phyloP scores from a whole-genome alignment of 2,888 invertebrate species.

The Apotomis betuletana region DNA sequence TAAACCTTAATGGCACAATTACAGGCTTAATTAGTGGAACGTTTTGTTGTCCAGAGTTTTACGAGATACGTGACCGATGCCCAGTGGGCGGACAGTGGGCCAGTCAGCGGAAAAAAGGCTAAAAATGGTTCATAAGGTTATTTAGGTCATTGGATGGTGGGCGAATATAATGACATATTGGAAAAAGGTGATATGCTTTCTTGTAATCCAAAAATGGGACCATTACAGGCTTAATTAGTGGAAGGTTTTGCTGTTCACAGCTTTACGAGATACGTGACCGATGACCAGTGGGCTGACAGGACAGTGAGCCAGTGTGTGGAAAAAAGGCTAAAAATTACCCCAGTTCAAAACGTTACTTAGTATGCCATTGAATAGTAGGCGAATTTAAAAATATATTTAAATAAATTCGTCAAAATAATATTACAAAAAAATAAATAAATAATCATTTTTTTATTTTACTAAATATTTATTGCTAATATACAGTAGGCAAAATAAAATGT shows the following conservation, averaged over 20 bases:
- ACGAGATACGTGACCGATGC: conserved; percentile 66
- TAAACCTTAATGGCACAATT: conserved; percentile 72
- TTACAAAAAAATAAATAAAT: too few relatives aligned
- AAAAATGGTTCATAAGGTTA: not conserved
- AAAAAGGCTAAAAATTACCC: conserved; percentile 22
- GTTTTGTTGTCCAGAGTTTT: conserved; percentile 68
- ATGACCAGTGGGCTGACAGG: conserved; percentile 46
- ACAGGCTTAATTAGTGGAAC: conserved; percentile 75
- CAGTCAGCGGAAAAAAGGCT: conserved; percentile 42
- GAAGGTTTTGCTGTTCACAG: conserved; percentile 66
- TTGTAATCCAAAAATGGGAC: conserved; percentile 61
- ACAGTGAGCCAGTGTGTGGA: conserved; percentile 40
- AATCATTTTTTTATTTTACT: too few relatives aligned
- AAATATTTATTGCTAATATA: too few relatives aligned
- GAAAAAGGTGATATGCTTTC: too few relatives aligned
- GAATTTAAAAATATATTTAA: too few relatives aligned
- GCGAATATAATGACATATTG: too few relatives aligned
- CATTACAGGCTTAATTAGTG: conserved; percentile 77
- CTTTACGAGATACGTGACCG: conserved; percentile 69
- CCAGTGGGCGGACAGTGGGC: conserved; percentile 25
- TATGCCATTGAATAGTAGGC: too few relatives aligned
- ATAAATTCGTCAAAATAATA: too few relatives aligned
- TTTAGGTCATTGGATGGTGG: too few relatives aligned
- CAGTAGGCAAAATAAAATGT: too few relatives aligned
- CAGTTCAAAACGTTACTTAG: not conserved